Base-by-base conservation (phyloP, 2,797 vertebrate genomes). In the Nannoperca australis region DNA sequence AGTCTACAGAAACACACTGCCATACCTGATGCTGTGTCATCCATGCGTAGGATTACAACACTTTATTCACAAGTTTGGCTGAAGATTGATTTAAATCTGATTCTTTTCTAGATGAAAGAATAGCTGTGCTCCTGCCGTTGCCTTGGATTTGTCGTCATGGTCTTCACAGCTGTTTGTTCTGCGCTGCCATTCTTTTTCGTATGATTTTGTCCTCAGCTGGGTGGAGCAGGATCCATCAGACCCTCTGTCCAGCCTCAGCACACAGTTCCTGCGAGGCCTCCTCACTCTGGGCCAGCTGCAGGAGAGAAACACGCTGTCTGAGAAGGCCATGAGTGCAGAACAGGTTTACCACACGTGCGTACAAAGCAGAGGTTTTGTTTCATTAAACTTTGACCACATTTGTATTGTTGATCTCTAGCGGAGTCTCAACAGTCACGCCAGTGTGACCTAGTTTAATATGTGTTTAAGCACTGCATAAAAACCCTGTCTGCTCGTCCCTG, bases 321-420 rank as follows among this genome's bases (percentile, higher is more conserved):
- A 2, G 34, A 84, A 69, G 62, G 68, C 78, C 50, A 93, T 95
- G 83, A 82, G 84, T n/a, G 73, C 90, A 0, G 88, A 94, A 32
- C 93, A 93, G 34, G 86, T 96, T 58, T 91, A 93, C 77, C 94
- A 94, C 81, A 89, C 49, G 95, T 95, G 85, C 62, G 94, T 90
- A 45, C 53, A 54, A 17, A 45, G 2, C 12, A 55, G 10, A 47
- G 17, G 14, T 61, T 24, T 17, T 22, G 30, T 24, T 50, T 36
- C 3, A 76, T 4, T 22, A 17, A 17, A 3, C 5, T 34, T 4
- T 47, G 15, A 17, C 6, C n/a, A 12, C 9, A 2, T 59, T 15
- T 30, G 47, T 49, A 15, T 10, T 7, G 8, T 3, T 38, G 24
- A 15, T 34, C 5, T 24, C 7, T 18, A 8, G 0, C 18, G 30